Conservation (phyloP, 2,113 vertebrate species). For the Corvus moneduloides region DNA sequence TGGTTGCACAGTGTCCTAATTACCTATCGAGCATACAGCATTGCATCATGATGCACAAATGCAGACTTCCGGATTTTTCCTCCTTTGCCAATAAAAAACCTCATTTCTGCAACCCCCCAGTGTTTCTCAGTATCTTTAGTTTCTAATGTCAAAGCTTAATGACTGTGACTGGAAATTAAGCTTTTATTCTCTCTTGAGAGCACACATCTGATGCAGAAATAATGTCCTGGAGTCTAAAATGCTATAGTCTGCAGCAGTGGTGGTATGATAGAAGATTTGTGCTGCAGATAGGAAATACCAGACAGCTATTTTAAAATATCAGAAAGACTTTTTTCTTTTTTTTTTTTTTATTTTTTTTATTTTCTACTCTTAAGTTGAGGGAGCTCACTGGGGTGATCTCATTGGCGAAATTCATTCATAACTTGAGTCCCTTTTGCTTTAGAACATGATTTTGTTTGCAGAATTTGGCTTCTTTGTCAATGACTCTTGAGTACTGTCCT, state of each 20-base stretch:
- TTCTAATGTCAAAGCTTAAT: slow-evolving; percentile 9
- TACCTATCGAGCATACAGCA: not conserved
- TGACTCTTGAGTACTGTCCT: not conserved
- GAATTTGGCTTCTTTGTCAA: not conserved
- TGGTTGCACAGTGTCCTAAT: not conserved
- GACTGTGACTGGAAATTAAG: slow-evolving; percentile 4
- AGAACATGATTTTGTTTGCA: not conserved
- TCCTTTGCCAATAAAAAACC: not conserved
- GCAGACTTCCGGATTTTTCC: not conserved
- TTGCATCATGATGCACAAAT: not conserved
- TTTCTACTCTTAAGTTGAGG: not conserved
- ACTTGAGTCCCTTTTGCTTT: not conserved
- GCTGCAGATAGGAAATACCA: not conserved
- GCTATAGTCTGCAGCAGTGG: not conserved
- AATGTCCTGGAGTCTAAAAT: not conserved
- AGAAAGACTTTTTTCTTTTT: not conserved
- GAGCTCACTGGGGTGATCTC: not conserved
- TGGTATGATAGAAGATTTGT: not conserved
- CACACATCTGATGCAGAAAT: not conserved
- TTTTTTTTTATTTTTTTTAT: not conserved
- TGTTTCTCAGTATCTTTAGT: slow-evolving; percentile 2
- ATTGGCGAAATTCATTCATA: not conserved
- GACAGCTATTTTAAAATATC: not conserved
- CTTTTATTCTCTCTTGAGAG: not conserved
- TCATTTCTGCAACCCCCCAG: not conserved